Conservation (phyloP, 2,888 invertebrate species). For the Oxytorus armatus region DNA sequence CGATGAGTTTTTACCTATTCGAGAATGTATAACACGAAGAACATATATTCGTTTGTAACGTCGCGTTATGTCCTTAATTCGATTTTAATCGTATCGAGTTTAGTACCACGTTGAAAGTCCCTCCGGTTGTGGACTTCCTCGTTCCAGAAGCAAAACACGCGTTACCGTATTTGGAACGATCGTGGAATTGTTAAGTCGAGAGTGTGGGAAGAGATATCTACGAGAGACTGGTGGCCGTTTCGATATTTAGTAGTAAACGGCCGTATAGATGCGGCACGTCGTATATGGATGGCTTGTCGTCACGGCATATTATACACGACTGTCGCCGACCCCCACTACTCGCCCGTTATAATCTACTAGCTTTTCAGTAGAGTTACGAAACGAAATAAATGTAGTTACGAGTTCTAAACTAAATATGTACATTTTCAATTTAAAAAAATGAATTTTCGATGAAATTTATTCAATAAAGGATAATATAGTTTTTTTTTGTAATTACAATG, state of each 20-base stretch:
- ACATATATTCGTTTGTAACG: constrained; percentile 52
- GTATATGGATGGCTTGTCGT: constrained; percentile 49
- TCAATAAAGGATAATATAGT: too few relatives aligned
- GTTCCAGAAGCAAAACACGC: constrained; percentile 46
- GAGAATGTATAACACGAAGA: constrained; percentile 11
- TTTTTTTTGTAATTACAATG: too few relatives aligned
- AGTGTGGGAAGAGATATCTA: constrained; percentile 66
- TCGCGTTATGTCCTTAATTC: constrained; percentile 54
- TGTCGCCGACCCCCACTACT: not conserved
- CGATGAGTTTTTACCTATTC: constrained; percentile 8
- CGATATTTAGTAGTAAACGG: constrained; percentile 56
- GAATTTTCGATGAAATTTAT: too few relatives aligned
- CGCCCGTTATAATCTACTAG: not conserved
- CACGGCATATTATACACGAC: constrained; percentile 41
- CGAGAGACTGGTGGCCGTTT: constrained; percentile 33
- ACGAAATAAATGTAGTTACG: too few relatives aligned
- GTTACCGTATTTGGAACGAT: constrained; percentile 65
- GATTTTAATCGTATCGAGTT: constrained; percentile 60
- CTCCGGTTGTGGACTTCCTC: constrained; percentile 60
- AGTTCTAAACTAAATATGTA: too few relatives aligned
- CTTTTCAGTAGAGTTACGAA: too few relatives aligned
- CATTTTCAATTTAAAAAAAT: too few relatives aligned
- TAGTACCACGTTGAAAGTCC: constrained; percentile 42
- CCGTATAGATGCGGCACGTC: constrained; percentile 32
- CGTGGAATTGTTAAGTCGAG: constrained; percentile 59